Percentiles rank a stretch among this genome's conserved stretches.
Conservation (phyloP, 2,888 invertebrate genomes). For the Mellilla xanthometata region DNA sequence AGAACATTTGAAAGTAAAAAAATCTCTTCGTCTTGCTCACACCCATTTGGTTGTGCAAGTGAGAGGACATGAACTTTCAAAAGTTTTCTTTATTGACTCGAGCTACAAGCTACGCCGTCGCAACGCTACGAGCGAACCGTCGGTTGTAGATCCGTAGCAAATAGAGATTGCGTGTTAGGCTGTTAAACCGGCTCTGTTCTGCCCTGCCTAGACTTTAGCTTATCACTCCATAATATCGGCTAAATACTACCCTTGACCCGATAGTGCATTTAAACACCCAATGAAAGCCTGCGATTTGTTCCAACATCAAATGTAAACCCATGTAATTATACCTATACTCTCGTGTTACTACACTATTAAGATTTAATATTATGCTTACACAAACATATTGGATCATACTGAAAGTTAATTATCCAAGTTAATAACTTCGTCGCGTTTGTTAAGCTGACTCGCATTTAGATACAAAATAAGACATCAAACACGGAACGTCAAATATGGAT, state of each 20-base stretch:
- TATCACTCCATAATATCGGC: conserved; percentile 57
- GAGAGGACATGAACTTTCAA: too few species aligned
- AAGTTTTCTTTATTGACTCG: too few species aligned
- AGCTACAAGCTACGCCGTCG: conserved; percentile 15
- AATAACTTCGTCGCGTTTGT: conserved; percentile 20
- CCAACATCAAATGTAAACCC: conserved; percentile 22
- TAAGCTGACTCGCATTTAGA: conserved; percentile 19
- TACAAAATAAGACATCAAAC: conserved; percentile 21
- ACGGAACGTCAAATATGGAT: conserved; percentile 15
- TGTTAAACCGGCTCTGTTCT: conserved; percentile 40
- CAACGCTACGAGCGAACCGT: conserved; percentile 11
- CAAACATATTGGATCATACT: conserved; percentile 14
- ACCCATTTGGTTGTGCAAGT: too few species aligned
- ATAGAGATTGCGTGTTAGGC: conserved; percentile 58
- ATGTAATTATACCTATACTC: conserved; percentile 11
- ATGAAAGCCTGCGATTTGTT: conserved; percentile 40
- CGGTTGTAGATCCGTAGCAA: conserved; percentile 28
- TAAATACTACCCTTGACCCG: conserved; percentile 63
- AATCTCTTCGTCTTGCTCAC: too few species aligned
- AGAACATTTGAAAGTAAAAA: too few species aligned
- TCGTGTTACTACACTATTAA: too few species aligned
- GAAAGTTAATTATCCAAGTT: conserved; percentile 9
- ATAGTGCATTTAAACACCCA: conserved; percentile 45
- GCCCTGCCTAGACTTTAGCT: conserved; percentile 53
- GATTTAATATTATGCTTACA: conserved; percentile 11